These are phyloP conservation scores for Ciconia nigra DNA, from an alignment of 2,797 vertebrate genomes.

Conservation along the genomic window DNA sequence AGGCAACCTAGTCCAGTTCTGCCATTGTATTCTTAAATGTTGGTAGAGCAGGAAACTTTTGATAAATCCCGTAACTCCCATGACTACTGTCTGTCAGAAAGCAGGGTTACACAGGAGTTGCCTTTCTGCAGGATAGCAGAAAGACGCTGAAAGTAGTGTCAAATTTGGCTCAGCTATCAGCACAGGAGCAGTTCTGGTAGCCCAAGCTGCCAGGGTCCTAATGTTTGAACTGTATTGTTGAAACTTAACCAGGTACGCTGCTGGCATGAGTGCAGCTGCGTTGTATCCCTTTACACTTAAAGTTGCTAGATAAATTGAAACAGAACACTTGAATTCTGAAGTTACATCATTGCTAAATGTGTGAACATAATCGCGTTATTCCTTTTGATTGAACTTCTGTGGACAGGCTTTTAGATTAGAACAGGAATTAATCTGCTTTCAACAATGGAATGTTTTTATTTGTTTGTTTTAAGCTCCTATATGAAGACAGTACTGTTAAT, in stretches of 20 bases:
- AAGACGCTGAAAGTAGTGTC: background rate
- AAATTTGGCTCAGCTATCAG: background rate
- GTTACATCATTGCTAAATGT: background rate
- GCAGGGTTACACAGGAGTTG: accelerated
- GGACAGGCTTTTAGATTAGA: background rate
- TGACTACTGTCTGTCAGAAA: background rate
- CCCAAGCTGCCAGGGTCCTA: background rate
- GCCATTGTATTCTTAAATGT: background rate
- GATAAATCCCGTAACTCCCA: background rate
- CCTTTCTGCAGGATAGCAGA: background rate
- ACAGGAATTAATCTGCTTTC: background rate
- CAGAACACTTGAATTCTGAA: background rate
- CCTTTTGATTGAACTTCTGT: background rate
- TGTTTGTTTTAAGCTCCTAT: background rate
- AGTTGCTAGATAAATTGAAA: background rate
- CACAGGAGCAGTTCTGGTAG: background rate
- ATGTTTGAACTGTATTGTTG: background rate
- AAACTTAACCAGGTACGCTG: background rate
- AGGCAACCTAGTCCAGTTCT: background rate
- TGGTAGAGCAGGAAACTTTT: background rate
- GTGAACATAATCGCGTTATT: background rate
- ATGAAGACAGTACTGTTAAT: background rate
- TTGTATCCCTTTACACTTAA: background rate
- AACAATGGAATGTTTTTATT: background rate
- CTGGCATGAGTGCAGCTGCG: background rate